Evolutionary conservation across 2,888 invertebrate species (phyloP), one percentile per base, ranked within the genome.

Genomic region (Acanthopleura granulata): DNA sequence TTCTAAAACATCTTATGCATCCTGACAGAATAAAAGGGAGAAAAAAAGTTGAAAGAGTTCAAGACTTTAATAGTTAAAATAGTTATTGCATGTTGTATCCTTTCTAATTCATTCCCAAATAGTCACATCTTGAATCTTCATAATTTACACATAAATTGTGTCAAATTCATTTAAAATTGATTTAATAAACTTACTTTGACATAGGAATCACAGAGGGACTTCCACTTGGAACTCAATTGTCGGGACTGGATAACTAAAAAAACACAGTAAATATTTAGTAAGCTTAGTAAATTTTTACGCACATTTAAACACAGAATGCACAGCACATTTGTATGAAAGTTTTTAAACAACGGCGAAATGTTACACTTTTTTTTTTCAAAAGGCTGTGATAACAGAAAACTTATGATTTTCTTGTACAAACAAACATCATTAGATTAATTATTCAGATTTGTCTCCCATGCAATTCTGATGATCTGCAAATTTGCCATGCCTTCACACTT

Each of bases 231-330:
- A 3, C 82, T 81, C 40, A 88, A 77, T 74, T 86, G 83, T 70
- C 87, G 78, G 11, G 82, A 86, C 76, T 86, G 85, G 12, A 87
- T 80, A 49, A 86, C 86, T 86, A 80, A 51, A 81, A 82, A 66
- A 29, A 69, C 69, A 76, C 76, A 22, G 18, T 51, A 22, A 72
- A 57, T 22, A 29, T 27, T 27, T 40, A 40, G 3, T 40, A 40
- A 40, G 4, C 9, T 40, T 40, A 3, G 4, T 40, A 9, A 40
- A 40, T 40, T 40, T 40, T 40, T 40, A 40, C 3, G 40, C 40
- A 40, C n/a, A n/a, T n/a, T n/a, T n/a, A n/a, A n/a, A 40, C 9
- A 40, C 40, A 40, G 40, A 40, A 40, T 40, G 40, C 40, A 40
- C 9, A 9, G 4, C 3, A 40, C 40, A 40, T 6, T 40, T 6